Base-by-base conservation (phyloP, 2,888 invertebrate genomes). In the Muschampia staudingeri region DNA sequence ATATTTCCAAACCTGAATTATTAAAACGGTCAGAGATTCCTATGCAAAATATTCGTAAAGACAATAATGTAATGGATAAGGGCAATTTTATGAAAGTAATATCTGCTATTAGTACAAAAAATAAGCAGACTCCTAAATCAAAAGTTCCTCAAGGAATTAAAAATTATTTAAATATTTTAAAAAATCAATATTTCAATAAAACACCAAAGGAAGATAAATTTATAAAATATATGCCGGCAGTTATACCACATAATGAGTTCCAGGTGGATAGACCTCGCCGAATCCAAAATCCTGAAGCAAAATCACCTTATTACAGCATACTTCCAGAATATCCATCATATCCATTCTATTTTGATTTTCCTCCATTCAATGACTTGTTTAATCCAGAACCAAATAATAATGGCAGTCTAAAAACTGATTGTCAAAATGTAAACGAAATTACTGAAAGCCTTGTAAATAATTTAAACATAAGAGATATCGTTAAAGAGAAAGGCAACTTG, bases 401-500 rank as follows among this genome's bases (percentile, higher is more conserved):
- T 61, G 25, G 8, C 4, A 25, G 30, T 14, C 75, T 25, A 3
- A 25, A 40, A 25, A 7, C 7, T 34, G 34, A 73, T 6, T 79
- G 79, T 48, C 9, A 70, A n/a, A 2, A 37, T 9, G 6, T 37
- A 5, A 9, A 7, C 7, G 65, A 48, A 11, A 37, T 79, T 37
- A 25, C 61, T n/a, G 16, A 4, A 11, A 34, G 30, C 11, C 44
- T 79, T 7, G 0, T 16, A 4, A 9, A n/a, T 16, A 6, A 67
- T 25, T 12, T 48, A 25, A 40, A 73, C 34, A 48, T 42, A 14
- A 19, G 37, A 8, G 37, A 65, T 44, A 14, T 73, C 14, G 16
- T 0, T 1, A 34, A 65, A 73, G 73, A 73, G 25, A 79, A 67
- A 16, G 61, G 67, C 1, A 73, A 67, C 73, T 48, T 79, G 37